Evolutionary conservation across 2,113 vertebrate genomes (phyloP), one percentile per base, ranked within the genome.

Genomic region (Neodon shergylaensis): DNA sequence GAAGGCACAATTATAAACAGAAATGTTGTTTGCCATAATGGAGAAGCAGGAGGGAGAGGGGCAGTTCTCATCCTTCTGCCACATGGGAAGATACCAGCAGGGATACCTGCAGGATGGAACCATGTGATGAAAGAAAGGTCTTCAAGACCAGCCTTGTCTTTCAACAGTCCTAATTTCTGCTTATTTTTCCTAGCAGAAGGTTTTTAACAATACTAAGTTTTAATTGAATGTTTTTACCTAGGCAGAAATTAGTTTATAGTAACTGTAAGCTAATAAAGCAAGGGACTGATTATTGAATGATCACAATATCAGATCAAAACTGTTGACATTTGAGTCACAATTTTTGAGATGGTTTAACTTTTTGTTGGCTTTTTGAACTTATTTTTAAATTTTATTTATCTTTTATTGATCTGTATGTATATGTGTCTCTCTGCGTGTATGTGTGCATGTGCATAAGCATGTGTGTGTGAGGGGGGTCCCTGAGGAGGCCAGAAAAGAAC

Each of bases 21-120:
- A 87, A 79, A 16, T 61, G 21, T 26, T 42, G n/a, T 5, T 26
- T 90, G 76, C 36, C 47, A 73, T 47, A 5, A 74, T 31, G 5
- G 7, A 19, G 26, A 61, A 4, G 63, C 7, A 54, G 10, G 47
- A 52, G 2, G 4, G 2, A 47, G 1, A 21, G 72, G 1, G 6
- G 5, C 3, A 66, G 2, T 5, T 11, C 3, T 17, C 24, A 28
- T 7, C 47, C 2, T 4, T 76, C 33, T 79, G 7, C 12, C 31
- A 17, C 36, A 19, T 52, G n/a, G 42, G 10, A 2, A 58, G 19
- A 94, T 81, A 66, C 11, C 11, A 83, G 74, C 44, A 73, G 52
- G 9, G 61, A 4, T 6, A 36, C 0, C 26, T n/a, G 22, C 6
- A 9, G 33, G 49, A n/a, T n/a, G 1, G 11, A 61, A 39, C 36